Base-by-base conservation (phyloP, 2,113 vertebrate species). In the Leucopternis melanops region DNA sequence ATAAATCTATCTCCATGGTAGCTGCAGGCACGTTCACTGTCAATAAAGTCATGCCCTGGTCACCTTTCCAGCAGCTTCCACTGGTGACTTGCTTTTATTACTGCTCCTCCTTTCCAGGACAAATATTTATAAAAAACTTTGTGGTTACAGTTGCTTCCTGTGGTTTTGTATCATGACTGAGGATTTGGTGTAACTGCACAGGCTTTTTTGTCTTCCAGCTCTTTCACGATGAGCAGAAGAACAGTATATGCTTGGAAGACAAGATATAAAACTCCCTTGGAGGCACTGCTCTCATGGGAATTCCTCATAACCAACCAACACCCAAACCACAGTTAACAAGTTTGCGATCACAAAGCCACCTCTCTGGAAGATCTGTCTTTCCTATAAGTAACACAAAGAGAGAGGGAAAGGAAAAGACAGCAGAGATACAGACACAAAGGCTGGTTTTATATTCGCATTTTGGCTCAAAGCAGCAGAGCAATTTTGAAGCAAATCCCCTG, bases 401-500 rank as follows among this genome's bases (percentile, higher is more conserved):
- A 74, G 67, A 49, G 26, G 17, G 38, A 49, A 71, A 54, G 52
- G 50, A 77, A 71, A 79, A 94, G 59, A 77, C 58, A 91, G 78
- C 77, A 54, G 42, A 94, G 67, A 58, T 77, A 80, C 2, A 89
- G 57, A 59, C 78, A 54, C 74, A 93, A 80, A 75, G 50, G 34
- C 92, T 90, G 85, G 0, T 52, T 93, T 88, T 58, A 73, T 73
- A 94, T 82, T 96, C 62, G 5, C 34, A 16, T 90, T 85, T 82
- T 73, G 71, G 78, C 92, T 77, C 92, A 90, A 45, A 96, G 94
- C 84, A 96, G 71, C 93, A 95, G 78, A 87, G 74, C 81, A 82
- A 96, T 93, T 96, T 91, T 77, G 79, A 94, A 90, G 74, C 40
- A 95, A 96, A 96, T 90, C 75, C 89, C 91, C 80, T 70, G 78